Conservation (phyloP, 2,888 invertebrate species). For the Oasisia sp. region DNA sequence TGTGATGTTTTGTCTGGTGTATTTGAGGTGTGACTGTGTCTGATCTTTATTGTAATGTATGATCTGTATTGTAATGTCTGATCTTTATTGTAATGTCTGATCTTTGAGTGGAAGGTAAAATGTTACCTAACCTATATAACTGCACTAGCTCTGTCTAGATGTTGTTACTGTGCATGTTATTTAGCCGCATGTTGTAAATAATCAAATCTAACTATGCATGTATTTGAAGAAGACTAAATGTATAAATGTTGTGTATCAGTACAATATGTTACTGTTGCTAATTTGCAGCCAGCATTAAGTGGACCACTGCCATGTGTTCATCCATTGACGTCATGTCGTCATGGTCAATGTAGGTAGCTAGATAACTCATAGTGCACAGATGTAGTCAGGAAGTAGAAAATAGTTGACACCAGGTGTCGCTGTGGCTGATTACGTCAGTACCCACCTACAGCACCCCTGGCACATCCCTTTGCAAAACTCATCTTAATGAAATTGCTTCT, state of each 20-base stretch:
- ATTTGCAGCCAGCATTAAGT: not conserved
- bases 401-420: not conserved
- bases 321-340: not conserved
- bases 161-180: not conserved
- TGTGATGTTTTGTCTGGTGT: too few relatives aligned
- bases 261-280: not conserved
- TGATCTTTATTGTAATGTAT: too few relatives aligned
- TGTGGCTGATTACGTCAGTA: too few relatives aligned
- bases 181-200: not conserved
- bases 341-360: not conserved
- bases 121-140: too few relatives aligned
- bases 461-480: too few relatives aligned
- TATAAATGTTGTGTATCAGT: not conserved
- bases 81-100: too few relatives aligned
- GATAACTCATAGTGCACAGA: not conserved
- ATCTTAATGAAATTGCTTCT: too few relatives aligned
- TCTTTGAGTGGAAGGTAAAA: too few relatives aligned
- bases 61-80: too few relatives aligned
- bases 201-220: not conserved
- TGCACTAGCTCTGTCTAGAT: too few relatives aligned
- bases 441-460: too few relatives aligned
- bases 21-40: too few relatives aligned
- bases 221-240: not conserved
- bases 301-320: slow-evolving; percentile 13
- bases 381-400: not conserved